Evolutionary conservation across 2,888 invertebrate species (phyloP).

Genomic region (Thymelicus acteon): DNA sequence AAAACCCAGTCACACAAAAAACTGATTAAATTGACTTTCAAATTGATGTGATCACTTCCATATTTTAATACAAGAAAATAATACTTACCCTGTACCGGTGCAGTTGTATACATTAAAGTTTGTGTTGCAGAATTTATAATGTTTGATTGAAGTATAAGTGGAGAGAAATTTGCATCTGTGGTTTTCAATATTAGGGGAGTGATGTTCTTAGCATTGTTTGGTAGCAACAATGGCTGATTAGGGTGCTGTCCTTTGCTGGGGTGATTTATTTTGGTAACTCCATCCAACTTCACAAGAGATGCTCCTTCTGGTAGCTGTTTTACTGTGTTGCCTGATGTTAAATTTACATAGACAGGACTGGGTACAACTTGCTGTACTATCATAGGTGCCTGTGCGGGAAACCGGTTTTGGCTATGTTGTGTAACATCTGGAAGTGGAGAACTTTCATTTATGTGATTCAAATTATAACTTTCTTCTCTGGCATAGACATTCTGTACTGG

Average conservation of each 20-base stretch:
- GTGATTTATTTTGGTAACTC: conserved; percentile 57
- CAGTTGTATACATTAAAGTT: conserved; percentile 79
- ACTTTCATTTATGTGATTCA: conserved; percentile 55
- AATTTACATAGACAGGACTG: conserved; percentile 74
- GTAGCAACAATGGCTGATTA: conserved; percentile 67
- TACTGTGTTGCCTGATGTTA: conserved; percentile 61
- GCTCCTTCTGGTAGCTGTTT: conserved; percentile 67
- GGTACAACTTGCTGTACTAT: conserved; percentile 75
- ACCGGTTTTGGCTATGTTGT: conserved; percentile 58
- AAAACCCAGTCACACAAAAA: too few relatives aligned
- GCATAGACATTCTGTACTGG: conserved; percentile 63
- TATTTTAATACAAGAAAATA: not conserved
- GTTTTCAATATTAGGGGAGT: conserved; percentile 74
- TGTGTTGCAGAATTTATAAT: conserved; percentile 80
- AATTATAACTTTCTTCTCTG: conserved; percentile 65
- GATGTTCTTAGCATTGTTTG: conserved; percentile 68
- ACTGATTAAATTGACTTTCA: too few relatives aligned
- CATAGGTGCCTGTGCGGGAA: conserved; percentile 64
- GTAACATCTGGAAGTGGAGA: conserved; percentile 63
- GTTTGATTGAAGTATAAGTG: conserved; percentile 88
- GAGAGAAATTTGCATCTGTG: conserved; percentile 76
- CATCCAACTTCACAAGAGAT: conserved; percentile 64
- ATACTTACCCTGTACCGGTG: conserved; percentile 71
- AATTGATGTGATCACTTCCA: too few relatives aligned
- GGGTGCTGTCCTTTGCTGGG: conserved; percentile 55